Conservation (phyloP, 2,888 invertebrate species). For the Drosophila atroscutellata region DNA sequence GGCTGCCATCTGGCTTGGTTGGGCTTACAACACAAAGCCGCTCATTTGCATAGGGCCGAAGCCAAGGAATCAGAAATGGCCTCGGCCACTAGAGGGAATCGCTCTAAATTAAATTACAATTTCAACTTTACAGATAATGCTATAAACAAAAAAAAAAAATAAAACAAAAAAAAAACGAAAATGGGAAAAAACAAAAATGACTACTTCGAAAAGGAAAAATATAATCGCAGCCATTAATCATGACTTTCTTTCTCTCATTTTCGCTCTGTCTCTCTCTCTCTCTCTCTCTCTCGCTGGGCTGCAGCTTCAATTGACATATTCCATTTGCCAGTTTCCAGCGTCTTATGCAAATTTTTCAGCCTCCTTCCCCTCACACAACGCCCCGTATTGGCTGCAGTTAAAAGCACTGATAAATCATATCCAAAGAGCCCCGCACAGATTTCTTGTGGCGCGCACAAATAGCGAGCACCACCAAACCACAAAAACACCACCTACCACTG, state of each 20-base stretch:
- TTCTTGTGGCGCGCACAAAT: conserved; percentile 41
- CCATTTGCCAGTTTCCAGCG: conserved; percentile 56
- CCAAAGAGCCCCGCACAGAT: conserved; percentile 58
- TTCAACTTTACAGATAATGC: conserved; percentile 63
- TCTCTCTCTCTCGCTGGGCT: conserved; percentile 14
- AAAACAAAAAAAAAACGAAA: conserved; percentile 15
- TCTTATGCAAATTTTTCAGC: conserved; percentile 38
- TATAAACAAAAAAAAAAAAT: conserved; percentile 19
- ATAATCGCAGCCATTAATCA: conserved; percentile 78
- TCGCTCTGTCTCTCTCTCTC: background rate
- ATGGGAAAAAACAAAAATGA: conserved; percentile 9
- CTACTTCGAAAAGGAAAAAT: conserved; percentile 27
- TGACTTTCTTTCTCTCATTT: conserved; percentile 22
- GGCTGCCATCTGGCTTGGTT: conserved; percentile 18
- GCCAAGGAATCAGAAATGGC: conserved; percentile 43
- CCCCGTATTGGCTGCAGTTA: conserved; percentile 71
- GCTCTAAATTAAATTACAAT: conserved; percentile 81
- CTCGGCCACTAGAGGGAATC: conserved; percentile 36
- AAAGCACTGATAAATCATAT: conserved; percentile 82
- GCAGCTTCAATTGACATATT: conserved; percentile 77
- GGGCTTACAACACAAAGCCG: conserved; percentile 61
- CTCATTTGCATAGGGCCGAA: conserved; percentile 71
- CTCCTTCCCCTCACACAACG: background rate
- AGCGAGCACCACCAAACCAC: conserved; percentile 14
- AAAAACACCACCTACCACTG: conserved; percentile 2